Evolutionary conservation across 1,140 invertebrate species (phyloP).

Genomic region (Leptopilina clavipes): DNA sequence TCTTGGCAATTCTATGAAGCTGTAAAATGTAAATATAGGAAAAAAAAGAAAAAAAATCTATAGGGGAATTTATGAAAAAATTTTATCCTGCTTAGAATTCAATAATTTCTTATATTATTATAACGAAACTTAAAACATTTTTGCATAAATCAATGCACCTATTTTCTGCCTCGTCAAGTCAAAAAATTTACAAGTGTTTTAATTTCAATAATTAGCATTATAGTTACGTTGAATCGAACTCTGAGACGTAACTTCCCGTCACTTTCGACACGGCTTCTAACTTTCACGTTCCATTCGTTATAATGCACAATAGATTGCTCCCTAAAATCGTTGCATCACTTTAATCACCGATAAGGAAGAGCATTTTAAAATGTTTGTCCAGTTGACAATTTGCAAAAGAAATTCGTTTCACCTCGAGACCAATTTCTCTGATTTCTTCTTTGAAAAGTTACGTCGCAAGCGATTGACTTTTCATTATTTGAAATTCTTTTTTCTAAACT

Average conservation of each 20-base stretch:
- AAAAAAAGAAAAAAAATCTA: background rate
- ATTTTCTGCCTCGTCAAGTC: conserved; percentile 15
- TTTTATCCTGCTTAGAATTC: too few relatives aligned
- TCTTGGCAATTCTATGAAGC: background rate
- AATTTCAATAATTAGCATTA: conserved; percentile 50
- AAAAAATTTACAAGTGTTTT: conserved; percentile 2
- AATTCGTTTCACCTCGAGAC: background rate
- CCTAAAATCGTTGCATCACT: conserved; percentile 51
- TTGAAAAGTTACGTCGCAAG: background rate
- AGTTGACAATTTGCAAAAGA: background rate
- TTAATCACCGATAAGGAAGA: conserved; percentile 52
- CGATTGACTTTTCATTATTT: too few relatives aligned
- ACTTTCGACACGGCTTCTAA: conserved; percentile 66
- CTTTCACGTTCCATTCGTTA: conserved; percentile 69
- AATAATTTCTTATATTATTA: too few relatives aligned
- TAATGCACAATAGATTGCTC: conserved; percentile 52
- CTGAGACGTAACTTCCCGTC: conserved; percentile 64
- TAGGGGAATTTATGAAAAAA: background rate
- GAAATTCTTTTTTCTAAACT: too few relatives aligned
- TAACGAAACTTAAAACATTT: background rate
- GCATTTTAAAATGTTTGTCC: conserved; percentile 44
- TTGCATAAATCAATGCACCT: conserved; percentile 15
- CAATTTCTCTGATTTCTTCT: background rate
- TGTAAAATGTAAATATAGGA: background rate
- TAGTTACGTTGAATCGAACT: conserved; percentile 54